Percentiles rank a stretch among this genome's conserved stretches.
Conservation (phyloP, 2,888 invertebrate species). For the Euclidia mi region DNA sequence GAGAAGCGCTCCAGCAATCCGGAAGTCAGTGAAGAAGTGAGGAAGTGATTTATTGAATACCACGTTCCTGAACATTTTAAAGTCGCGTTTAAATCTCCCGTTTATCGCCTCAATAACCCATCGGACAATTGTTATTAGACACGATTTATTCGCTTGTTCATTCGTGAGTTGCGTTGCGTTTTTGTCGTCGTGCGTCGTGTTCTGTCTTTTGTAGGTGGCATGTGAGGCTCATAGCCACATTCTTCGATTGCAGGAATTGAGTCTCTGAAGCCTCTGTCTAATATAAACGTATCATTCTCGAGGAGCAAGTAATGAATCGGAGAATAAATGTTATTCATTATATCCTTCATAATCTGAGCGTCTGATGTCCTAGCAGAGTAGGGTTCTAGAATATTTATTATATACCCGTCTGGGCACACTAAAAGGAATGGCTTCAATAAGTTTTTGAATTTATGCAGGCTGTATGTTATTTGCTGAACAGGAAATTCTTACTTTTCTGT, state of each 20-base stretch:
- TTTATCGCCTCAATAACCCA: conserved; percentile 7
- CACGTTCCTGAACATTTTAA: neutral
- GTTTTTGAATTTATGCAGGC: neutral
- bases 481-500: conserved; percentile 8
- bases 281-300: conserved; percentile 11
- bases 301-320: conserved; percentile 11
- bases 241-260: conserved; percentile 11
- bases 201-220: conserved; percentile 14
- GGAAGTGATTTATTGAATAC: conserved; percentile 6
- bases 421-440: neutral
- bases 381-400: conserved; percentile 12
- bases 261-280: conserved; percentile 9
- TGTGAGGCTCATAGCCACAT: conserved; percentile 16
- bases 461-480: conserved; percentile 6
- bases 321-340: conserved; percentile 1
- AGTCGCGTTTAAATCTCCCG: neutral
- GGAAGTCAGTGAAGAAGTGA: conserved; percentile 8
- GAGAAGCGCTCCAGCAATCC: conserved; percentile 12
- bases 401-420: conserved; percentile 1
- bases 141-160: conserved; percentile 16
- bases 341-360: conserved; percentile 7
- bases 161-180: conserved; percentile 12
- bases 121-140: conserved; percentile 3
- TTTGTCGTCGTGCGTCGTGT: too few relatives aligned
- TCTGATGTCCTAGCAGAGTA: conserved; percentile 10